Evolutionary conservation across 2,888 invertebrate species (phyloP).

Genomic region (Latrodectus elegans): DNA sequence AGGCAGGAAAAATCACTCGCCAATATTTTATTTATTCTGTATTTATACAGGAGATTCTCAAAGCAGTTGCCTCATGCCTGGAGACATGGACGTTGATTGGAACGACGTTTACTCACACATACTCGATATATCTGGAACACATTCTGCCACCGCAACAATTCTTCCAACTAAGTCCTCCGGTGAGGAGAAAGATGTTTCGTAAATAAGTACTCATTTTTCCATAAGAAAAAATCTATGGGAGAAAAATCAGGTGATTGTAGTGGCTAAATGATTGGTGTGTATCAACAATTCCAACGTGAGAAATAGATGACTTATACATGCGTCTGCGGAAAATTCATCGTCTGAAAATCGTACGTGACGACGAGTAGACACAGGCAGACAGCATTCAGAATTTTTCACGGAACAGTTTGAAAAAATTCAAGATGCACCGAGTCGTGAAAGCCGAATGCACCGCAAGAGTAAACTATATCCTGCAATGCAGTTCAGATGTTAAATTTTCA

Average conservation of each 20-base stretch:
- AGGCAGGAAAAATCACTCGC: background rate
- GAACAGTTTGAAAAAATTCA: background rate
- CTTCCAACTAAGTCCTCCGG: too few species aligned
- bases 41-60: background rate
- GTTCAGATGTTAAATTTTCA: background rate
- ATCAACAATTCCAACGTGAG: background rate
- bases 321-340: background rate
- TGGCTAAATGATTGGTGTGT: background rate
- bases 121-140: too few species aligned
- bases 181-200: too few species aligned
- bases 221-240: background rate
- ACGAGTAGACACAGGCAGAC: background rate
- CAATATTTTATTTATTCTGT: background rate
- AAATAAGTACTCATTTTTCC: background rate
- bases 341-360: background rate
- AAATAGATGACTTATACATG: background rate
- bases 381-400: background rate
- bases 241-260: background rate
- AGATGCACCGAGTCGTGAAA: background rate
- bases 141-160: too few species aligned
- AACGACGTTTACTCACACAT: too few species aligned
- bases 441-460: constrained; percentile 6
- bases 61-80: background rate
- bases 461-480: constrained; percentile 5
- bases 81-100: background rate